Evolutionary conservation across 1,140 invertebrate species (phyloP).

Genomic region (Drosophila hydei): DNA sequence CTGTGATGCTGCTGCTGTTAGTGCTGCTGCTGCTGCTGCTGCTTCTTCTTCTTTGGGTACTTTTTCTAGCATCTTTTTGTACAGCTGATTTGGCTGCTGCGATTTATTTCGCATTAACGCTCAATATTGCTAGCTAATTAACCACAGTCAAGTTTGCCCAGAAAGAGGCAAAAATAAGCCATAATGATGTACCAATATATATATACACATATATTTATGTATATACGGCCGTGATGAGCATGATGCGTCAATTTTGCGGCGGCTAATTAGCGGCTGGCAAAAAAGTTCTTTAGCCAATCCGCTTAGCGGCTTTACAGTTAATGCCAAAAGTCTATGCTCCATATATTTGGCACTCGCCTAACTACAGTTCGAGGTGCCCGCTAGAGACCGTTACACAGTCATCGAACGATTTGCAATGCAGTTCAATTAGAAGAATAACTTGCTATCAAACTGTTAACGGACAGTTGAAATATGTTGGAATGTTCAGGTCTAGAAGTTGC

Average conservation of each 20-base stretch:
- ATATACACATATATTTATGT: slow-evolving; percentile 23
- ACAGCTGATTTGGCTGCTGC: slow-evolving; percentile 49
- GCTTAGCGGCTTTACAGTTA: slow-evolving; percentile 69
- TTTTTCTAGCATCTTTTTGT: slow-evolving; percentile 47
- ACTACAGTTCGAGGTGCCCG: slow-evolving; percentile 68
- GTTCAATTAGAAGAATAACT: background rate
- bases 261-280: slow-evolving; percentile 66
- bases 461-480: background rate
- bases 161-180: slow-evolving; percentile 17
- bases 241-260: slow-evolving; percentile 75
- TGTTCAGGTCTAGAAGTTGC: background rate
- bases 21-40: background rate
- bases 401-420: slow-evolving; percentile 6
- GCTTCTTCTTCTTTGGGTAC: slow-evolving; percentile 29
- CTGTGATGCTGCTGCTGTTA: slow-evolving; percentile 28
- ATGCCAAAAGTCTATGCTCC: slow-evolving; percentile 64
- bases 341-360: slow-evolving; percentile 45
- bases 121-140: slow-evolving; percentile 81
- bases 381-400: slow-evolving; percentile 51
- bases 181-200: slow-evolving; percentile 55
- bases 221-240: slow-evolving; percentile 48
- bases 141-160: slow-evolving; percentile 55
- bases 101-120: slow-evolving; percentile 82
- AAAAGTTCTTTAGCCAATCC: slow-evolving; percentile 45
- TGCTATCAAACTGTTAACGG: no score